Percentiles rank a stretch among this genome's conserved stretches.
Evolutionary conservation across 2,113 vertebrate genomes (phyloP).

Genomic region (Sitta europaea): DNA sequence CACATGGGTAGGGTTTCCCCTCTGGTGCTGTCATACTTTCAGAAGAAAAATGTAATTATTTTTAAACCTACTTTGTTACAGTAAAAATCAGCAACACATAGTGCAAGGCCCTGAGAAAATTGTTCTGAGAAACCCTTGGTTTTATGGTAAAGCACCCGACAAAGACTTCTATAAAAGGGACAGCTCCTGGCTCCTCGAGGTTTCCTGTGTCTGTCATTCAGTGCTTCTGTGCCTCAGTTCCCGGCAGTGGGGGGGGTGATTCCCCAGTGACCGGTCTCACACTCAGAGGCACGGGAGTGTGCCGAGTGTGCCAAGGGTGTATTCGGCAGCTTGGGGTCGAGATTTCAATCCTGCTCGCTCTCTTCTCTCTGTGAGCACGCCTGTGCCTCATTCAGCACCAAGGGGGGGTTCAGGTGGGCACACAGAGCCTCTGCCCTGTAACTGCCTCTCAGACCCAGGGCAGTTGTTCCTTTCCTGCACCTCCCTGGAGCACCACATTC

Average conservation of each 20-base stretch:
- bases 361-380: neutral
- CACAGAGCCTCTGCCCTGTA: neutral
- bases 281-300: rapidly evolving
- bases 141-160: neutral
- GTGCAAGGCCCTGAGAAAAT: neutral
- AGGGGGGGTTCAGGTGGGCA: neutral
- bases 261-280: rapidly evolving
- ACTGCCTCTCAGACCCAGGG: neutral
- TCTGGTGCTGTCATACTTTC: neutral
- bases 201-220: neutral
- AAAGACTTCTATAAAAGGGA: neutral
- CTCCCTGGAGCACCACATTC: neutral
- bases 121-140: neutral
- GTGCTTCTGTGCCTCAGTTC: neutral
- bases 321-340: neutral
- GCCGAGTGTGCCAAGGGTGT: neutral
- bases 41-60: neutral
- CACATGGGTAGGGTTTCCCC: neutral
- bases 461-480: neutral
- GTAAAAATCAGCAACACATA: neutral
- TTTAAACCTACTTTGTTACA: neutral
- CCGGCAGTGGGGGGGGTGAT: neutral
- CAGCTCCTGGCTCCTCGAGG: neutral
- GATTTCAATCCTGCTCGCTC: neutral
- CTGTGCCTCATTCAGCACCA: neutral